Evolutionary conservation across 2,797 vertebrate species (phyloP).

Genomic region (Triplophysa yarkandensis): DNA sequence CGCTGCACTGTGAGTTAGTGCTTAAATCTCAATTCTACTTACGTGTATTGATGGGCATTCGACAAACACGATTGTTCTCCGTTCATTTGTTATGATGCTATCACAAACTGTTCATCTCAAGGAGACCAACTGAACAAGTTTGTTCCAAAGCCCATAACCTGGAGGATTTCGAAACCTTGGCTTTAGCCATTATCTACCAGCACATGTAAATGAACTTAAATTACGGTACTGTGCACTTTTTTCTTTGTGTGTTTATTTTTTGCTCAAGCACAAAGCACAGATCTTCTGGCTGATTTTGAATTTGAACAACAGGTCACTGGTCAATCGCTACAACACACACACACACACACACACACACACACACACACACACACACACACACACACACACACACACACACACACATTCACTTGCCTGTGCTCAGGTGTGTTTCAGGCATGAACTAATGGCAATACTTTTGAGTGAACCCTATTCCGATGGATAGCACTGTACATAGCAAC

Average conservation of each 20-base stretch:
- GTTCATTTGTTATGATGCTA: constrained; percentile 45
- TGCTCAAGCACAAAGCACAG: constrained; percentile 57
- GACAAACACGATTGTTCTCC: constrained; percentile 61
- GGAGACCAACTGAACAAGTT: constrained; percentile 47
- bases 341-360: constrained; percentile 19
- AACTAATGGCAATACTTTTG: constrained; percentile 76
- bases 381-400: constrained; percentile 26
- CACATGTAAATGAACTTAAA: constrained; percentile 74
- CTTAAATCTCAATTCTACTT: constrained; percentile 52
- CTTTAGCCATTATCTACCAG: constrained; percentile 81
- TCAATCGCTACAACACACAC: constrained; percentile 24
- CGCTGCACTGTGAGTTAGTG: constrained; percentile 59
- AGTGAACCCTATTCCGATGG: constrained; percentile 58
- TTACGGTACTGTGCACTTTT: constrained; percentile 78
- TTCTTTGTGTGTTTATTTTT: constrained; percentile 49
- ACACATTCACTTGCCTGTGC: constrained; percentile 50
- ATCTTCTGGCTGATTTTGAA: constrained; percentile 46
- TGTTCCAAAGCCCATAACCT: constrained; percentile 52
- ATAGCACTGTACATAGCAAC: constrained; percentile 77
- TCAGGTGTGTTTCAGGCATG: constrained; percentile 68
- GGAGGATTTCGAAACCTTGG: constrained; percentile 70
- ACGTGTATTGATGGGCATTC: constrained; percentile 60
- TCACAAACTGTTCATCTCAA: constrained; percentile 38
- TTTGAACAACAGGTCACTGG: constrained; percentile 34
- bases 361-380: constrained; percentile 28